A percentile compares a stretch with the other conserved stretches of the same genome.
Evolutionary conservation across 2,113 vertebrate genomes (phyloP).

Genomic region (Lathamus discolor): DNA sequence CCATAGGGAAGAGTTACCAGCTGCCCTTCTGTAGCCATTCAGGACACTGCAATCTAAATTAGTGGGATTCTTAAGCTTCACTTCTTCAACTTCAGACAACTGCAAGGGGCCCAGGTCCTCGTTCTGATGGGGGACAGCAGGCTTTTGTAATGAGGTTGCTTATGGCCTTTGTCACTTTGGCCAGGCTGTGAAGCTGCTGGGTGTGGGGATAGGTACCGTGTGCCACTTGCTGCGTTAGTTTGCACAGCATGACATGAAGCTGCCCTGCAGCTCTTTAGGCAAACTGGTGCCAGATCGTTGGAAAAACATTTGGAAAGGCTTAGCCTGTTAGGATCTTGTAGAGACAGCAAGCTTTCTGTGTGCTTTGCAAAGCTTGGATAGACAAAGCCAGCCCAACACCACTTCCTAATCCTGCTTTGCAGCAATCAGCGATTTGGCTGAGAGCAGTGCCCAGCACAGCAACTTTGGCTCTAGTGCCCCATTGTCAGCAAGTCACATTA

Average conservation of each 20-base stretch:
- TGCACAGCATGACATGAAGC: accelerated
- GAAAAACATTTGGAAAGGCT: neutral
- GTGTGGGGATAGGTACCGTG: neutral
- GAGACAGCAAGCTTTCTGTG: neutral
- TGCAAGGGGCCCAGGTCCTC: neutral
- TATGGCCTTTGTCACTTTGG: neutral
- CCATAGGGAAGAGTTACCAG: neutral
- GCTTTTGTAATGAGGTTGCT: neutral
- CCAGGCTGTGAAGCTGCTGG: neutral
- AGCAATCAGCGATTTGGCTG: neutral
- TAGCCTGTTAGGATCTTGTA: neutral
- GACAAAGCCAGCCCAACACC: neutral
- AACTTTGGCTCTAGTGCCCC: neutral
- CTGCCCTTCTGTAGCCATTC: neutral
- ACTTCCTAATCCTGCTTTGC: neutral
- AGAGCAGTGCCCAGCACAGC: neutral
- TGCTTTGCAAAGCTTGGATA: neutral
- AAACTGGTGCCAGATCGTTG: neutral
- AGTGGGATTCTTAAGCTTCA: neutral
- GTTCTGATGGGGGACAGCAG: neutral
- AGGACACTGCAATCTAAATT: neutral
- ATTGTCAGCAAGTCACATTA: neutral
- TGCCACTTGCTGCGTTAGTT: neutral
- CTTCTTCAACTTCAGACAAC: neutral
- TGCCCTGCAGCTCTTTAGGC: neutral